phyloP scores from a whole-genome alignment of 2,888 invertebrate species.

The Agrotis segetum region DNA sequence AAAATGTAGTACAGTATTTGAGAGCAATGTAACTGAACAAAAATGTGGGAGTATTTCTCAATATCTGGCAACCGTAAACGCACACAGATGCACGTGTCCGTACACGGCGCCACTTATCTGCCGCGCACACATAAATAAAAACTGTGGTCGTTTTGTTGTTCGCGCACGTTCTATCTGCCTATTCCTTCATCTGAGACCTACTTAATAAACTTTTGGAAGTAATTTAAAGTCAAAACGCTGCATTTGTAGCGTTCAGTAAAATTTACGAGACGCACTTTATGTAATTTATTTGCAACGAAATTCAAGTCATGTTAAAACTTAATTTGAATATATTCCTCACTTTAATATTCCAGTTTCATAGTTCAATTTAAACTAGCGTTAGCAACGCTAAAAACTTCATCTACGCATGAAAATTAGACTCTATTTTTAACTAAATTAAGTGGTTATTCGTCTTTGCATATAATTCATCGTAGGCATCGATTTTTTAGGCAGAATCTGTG shows the following conservation, averaged over 20 bases:
- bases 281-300: conserved; percentile 7
- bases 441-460: background rate
- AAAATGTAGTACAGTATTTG: too few relatives aligned
- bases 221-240: background rate
- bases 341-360: conserved; percentile 12
- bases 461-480: background rate
- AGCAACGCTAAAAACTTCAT: conserved; percentile 1
- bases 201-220: background rate
- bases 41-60: too few relatives aligned
- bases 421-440: background rate
- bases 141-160: too few relatives aligned
- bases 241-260: background rate
- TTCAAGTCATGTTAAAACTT: conserved; percentile 14
- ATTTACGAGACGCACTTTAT: background rate
- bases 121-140: too few relatives aligned
- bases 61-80: too few relatives aligned
- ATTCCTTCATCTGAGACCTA: too few relatives aligned
- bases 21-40: too few relatives aligned
- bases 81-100: too few relatives aligned
- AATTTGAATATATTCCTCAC: conserved; percentile 22
- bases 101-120: too few relatives aligned
- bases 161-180: too few relatives aligned
- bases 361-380: background rate
- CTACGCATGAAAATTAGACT: background rate
- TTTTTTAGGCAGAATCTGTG: background rate